A percentile compares a stretch with the other conserved stretches of the same genome.
These are phyloP conservation scores for Anoura caudifer DNA, from an alignment of 2,113 vertebrate species.

Conservation along the genomic window DNA sequence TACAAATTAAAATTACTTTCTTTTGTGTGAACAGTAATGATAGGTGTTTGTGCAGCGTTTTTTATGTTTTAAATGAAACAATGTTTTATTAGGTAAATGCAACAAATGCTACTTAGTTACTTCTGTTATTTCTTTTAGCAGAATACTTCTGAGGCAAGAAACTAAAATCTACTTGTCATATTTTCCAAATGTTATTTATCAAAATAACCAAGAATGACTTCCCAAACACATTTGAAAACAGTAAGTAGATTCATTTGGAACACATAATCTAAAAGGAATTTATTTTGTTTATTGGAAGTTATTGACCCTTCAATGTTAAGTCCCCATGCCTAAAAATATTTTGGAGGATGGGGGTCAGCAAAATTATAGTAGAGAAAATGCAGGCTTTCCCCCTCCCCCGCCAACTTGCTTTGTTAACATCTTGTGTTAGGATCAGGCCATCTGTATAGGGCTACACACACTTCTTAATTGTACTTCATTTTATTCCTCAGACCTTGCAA, in stretches of 20 bases:
- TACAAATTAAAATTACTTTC: constrained; percentile 33
- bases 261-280: constrained; percentile 31
- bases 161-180: constrained; percentile 56
- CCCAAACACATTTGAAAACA: constrained; percentile 63
- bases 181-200: constrained; percentile 65
- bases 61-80: constrained; percentile 50
- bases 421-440: constrained; percentile 64
- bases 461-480: constrained; percentile 62
- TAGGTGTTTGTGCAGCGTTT: constrained; percentile 18
- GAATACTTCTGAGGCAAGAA: constrained; percentile 56
- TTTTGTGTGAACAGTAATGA: neutral
- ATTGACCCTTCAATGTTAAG: constrained; percentile 39
- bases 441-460: constrained; percentile 64
- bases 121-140: constrained; percentile 59
- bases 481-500: constrained; percentile 35
- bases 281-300: constrained; percentile 43
- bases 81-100: constrained; percentile 37
- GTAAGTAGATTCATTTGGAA: constrained; percentile 53
- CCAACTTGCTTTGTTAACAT: constrained; percentile 74
- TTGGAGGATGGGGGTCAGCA: constrained; percentile 31
- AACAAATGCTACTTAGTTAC: constrained; percentile 50
- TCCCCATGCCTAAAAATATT: neutral
- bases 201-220: constrained; percentile 62
- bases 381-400: constrained; percentile 32
- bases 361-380: constrained; percentile 47